These are phyloP conservation scores for Pangasius macronema DNA, from an alignment of 2,797 vertebrate genomes.

Conservation along the genomic window DNA sequence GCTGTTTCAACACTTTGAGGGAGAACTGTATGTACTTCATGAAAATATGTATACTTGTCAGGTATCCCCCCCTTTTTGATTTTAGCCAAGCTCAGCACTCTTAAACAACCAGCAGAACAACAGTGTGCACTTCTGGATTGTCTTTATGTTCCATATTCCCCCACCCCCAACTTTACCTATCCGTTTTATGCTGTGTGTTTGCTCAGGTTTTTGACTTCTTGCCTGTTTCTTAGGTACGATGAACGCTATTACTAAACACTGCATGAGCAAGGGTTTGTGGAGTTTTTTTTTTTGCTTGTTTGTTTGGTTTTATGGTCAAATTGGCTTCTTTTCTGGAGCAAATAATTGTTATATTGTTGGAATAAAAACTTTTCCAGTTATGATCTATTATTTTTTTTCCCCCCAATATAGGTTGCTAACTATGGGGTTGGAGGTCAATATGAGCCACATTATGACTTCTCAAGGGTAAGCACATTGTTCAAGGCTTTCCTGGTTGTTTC, in stretches of 20 bases:
- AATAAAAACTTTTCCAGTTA: not conserved
- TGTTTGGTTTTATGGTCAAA: not conserved
- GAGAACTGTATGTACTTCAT: no score
- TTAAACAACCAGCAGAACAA: no score
- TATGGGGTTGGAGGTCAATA: constrained; percentile 98
- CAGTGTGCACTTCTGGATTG: no score
- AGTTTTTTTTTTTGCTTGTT: not conserved
- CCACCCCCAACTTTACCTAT: no score
- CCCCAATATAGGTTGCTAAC: constrained; percentile 86
- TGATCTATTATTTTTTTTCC: not conserved
- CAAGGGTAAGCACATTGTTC: constrained; percentile 83
- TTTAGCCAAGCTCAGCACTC: no score
- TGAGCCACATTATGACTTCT: constrained; percentile 97
- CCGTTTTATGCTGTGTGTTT: no score
- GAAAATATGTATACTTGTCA: no score
- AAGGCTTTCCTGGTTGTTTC: not conserved
- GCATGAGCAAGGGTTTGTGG: not conserved
- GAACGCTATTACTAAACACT: not conserved
- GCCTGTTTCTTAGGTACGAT: not conserved
- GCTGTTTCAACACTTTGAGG: no score
- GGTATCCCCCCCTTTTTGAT: no score
- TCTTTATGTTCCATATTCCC: no score
- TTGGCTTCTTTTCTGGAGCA: not conserved
- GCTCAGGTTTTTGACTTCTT: no score
- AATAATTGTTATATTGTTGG: no score